Base-by-base conservation (phyloP, 1,140 invertebrate genomes). In the Drosophila leontia region DNA sequence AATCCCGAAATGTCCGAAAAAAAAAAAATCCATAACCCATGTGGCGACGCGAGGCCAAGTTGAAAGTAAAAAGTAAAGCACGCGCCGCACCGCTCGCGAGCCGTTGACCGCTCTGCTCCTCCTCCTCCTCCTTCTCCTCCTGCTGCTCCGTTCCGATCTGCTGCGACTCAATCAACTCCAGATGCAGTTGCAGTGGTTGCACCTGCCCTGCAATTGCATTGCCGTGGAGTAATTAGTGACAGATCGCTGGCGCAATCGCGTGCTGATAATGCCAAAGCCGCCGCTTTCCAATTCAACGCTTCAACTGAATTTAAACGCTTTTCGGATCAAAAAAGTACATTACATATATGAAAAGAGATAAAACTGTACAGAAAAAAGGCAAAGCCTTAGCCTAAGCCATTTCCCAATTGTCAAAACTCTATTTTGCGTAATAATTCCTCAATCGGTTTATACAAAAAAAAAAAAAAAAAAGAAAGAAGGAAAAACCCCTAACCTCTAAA, bases 401-500 rank as follows among this genome's bases (percentile, higher is more conserved):
- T 42, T 37, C 8, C 56, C 50, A 17, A 67, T 84, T 80, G 74
- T 80, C 34, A 1, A 65, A 75, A 62, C 85, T 81, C 69, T 63
- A 88, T 90, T 88, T 88, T 90, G 84, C 84, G 84, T 91, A 88
- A 88, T 88, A 88, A 88, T 81, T 69, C 67, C 85, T 63, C 63
- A 82, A 84, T 85, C 85, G 74, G 78, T 79, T 87, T 88, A 88
- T 60, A 62, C 53, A 62, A 60, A 12, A 41, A 32, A 41, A 3
- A 39, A 13, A n/a, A 0, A 3, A n/a, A 44, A n/a, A 8, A 15
- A 19, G 19, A 19, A 19, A 19, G 19, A 19, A 19, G 19, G 26
- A 4, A 9, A 47, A 39, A 12, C 32, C 55, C 23, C 19, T 44
- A 50, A 61, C 7, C 48, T 17, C 41, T 23, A 44, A 70, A 37